Evolutionary conservation across 1,140 invertebrate genomes (phyloP), one percentile per base, ranked within the genome.

Genomic region (Bombus sylvicola): DNA sequence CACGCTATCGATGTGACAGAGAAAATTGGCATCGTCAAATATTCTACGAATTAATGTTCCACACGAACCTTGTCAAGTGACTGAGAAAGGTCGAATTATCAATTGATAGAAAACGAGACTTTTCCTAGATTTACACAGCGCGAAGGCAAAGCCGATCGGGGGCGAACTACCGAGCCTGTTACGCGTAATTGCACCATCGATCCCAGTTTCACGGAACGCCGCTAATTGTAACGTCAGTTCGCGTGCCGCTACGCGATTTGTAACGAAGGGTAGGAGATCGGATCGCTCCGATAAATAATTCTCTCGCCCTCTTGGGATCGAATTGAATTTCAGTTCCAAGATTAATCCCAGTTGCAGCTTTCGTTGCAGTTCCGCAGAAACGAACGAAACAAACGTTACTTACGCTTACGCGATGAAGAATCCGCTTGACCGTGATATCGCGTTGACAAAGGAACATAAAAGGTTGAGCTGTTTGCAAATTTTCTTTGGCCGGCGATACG

Each of bases 131-230:
- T 62, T 73, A 43, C 69, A 41, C 6, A 31, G 37, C 39, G 76
- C 59, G 25, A 71, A 37, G 34, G 39, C 43, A 1, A 68, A 43
- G n/a, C 28, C 39, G 80, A 57, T 73, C 53, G 68, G 1, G 68
- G 25, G 28, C 39, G 57, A 83, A 81, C 43, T 53, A n/a, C 13
- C 39, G 69, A 37, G n/a, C 53, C 73, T 41, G 81, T 43, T 43
- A 41, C 69, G n/a, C 43, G 57, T 83, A 83, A 83, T 83, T 83
- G 66, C 80, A n/a, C 57, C 81, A 75, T 83, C 81, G 72, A 76
- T 76, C 72, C n/a, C 43, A 15, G 37, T 68, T 76, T 43, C 59
- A 64, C 39, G n/a, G 53, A 83, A 39, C 41, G n/a, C 34, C 34
- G 39, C 81, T 75, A 75, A 82, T 74, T 74, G 81, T 64, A 53